These are phyloP conservation scores for Perdita meconis DNA, from an alignment of 2,888 invertebrate species.

Conservation along the genomic window DNA sequence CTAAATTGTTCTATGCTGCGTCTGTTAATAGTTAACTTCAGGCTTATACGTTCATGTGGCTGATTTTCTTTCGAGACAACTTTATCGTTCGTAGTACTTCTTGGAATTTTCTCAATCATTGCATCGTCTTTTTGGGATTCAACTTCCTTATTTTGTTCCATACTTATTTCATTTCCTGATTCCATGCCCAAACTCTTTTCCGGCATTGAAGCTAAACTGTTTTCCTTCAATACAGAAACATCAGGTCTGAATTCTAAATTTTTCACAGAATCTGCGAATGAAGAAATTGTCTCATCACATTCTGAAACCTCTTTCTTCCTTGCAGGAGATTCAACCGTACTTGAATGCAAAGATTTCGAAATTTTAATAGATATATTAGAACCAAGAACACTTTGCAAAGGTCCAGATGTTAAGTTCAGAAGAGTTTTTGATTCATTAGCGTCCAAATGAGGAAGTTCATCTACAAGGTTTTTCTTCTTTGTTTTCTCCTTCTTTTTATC, in stretches of 20 bases:
- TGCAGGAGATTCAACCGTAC: not conserved
- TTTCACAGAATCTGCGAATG: not conserved
- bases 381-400: not conserved
- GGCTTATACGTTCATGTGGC: constrained; percentile 25
- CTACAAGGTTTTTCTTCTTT: constrained; percentile 75
- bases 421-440: constrained; percentile 39
- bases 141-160: not conserved
- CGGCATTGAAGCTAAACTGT: not conserved
- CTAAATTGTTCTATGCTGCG: constrained; percentile 27
- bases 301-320: not conserved
- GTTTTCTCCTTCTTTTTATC: constrained; percentile 54
- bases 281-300: not conserved
- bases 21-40: constrained; percentile 49
- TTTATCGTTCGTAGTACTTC: not conserved
- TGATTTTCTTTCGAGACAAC: constrained; percentile 1
- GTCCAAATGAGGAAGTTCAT: constrained; percentile 74
- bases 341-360: not conserved
- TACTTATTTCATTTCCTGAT: not conserved
- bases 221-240: not conserved
- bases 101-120: constrained; percentile 6
- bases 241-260: not conserved
- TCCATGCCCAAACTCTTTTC: not conserved
- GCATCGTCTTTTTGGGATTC: not conserved
- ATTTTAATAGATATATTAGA: constrained; percentile 11
- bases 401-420: not conserved